phyloP scores from a whole-genome alignment of 2,797 vertebrate species.

The Pseudochromis fuscus region DNA sequence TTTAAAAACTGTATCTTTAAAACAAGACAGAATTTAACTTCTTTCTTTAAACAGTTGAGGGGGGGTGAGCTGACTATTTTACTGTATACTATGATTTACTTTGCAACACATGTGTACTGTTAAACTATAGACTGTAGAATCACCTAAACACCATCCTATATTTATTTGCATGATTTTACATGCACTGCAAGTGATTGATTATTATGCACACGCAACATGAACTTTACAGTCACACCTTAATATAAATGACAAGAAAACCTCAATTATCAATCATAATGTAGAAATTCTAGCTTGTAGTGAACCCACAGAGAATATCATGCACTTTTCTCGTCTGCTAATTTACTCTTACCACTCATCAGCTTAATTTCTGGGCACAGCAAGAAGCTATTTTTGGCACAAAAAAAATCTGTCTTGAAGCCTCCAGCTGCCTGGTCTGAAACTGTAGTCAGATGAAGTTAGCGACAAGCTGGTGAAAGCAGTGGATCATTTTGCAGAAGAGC shows the following conservation, averaged over 20 bases:
- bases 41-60: neutral
- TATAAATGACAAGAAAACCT: too few relatives aligned
- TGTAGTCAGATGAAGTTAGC: neutral
- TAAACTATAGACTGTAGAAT: neutral
- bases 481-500: too few relatives aligned
- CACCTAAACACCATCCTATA: neutral
- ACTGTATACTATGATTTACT: neutral
- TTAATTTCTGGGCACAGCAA: neutral
- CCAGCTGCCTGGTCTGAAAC: neutral
- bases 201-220: too few relatives aligned
- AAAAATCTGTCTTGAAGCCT: neutral
- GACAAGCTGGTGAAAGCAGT: neutral
- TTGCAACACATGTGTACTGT: neutral
- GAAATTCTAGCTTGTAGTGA: too few relatives aligned
- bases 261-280: too few relatives aligned
- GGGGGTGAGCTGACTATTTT: neutral
- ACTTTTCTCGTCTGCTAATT: neutral
- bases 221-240: too few relatives aligned
- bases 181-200: neutral
- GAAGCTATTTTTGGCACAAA: neutral
- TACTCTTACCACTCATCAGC: neutral
- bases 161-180: neutral
- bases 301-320: too few relatives aligned
- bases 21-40: neutral
- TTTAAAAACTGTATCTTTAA: constrained; percentile 19